Evolutionary conservation across 2,888 invertebrate genomes (phyloP).

Genomic region (Ptilodon capucinus): DNA sequence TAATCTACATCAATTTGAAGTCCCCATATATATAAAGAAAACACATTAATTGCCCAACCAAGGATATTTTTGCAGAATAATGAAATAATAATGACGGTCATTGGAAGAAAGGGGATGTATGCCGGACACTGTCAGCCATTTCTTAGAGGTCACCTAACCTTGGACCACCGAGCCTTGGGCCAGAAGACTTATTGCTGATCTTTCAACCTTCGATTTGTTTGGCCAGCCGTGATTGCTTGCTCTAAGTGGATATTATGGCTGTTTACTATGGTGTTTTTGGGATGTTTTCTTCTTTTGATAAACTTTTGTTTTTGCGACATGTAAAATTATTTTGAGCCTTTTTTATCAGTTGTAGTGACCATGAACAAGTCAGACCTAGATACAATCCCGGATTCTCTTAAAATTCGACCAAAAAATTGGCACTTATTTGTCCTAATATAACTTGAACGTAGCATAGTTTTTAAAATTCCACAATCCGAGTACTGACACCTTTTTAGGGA

Average conservation of each 20-base stretch:
- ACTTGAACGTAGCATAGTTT: too few species aligned
- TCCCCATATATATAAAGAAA: neutral
- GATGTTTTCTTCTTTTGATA: neutral
- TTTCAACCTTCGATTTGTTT: neutral
- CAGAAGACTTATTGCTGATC: conserved; percentile 1
- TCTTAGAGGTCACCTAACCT: neutral
- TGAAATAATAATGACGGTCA: neutral
- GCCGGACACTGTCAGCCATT: neutral
- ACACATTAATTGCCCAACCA: neutral
- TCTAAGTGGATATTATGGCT: neutral
- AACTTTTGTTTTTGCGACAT: neutral
- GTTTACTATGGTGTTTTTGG: neutral
- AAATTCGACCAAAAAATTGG: too few species aligned
- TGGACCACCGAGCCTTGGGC: neutral
- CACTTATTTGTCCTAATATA: too few species aligned
- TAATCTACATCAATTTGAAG: neutral
- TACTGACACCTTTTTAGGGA: too few species aligned
- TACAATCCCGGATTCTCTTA: too few species aligned
- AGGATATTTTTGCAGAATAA: neutral
- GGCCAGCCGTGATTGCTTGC: neutral
- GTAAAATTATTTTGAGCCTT: too few species aligned
- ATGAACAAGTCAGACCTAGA: too few species aligned
- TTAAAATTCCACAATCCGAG: too few species aligned
- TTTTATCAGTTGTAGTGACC: too few species aligned
- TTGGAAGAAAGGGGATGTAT: neutral